phyloP scores from a whole-genome alignment of 1,140 invertebrate genomes.

The Diabrotica virgifera region DNA sequence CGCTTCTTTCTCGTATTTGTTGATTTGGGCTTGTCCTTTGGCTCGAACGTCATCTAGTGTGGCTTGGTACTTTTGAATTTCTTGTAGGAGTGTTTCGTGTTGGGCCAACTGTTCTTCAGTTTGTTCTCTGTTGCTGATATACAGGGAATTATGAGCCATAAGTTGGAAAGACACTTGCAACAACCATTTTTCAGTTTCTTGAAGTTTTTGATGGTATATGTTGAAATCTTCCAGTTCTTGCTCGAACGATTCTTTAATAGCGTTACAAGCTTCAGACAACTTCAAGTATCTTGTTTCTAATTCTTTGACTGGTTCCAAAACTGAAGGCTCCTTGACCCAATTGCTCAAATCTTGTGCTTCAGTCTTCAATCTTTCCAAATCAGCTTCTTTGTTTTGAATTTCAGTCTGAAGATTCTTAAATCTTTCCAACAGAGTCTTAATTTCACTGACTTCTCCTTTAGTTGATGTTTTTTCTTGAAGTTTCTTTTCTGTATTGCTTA shows the following conservation, averaged over 20 bases:
- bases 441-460: slow-evolving; percentile 82
- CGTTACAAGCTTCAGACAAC: slow-evolving; percentile 58
- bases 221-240: slow-evolving; percentile 81
- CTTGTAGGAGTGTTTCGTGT: slow-evolving; percentile 75
- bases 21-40: slow-evolving; percentile 83
- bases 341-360: slow-evolving; percentile 70
- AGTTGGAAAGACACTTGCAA: slow-evolving; percentile 92
- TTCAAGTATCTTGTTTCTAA: slow-evolving; percentile 65
- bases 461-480: slow-evolving; percentile 64
- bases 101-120: slow-evolving; percentile 86
- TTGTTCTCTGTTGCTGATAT: slow-evolving; percentile 87
- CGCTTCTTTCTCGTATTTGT: slow-evolving; percentile 68
- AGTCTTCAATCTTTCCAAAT: slow-evolving; percentile 66
- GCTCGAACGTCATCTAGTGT: slow-evolving; percentile 78
- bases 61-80: slow-evolving; percentile 82
- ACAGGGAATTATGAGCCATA: slow-evolving; percentile 93
- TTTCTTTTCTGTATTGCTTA: slow-evolving; percentile 62
- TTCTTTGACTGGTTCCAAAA: slow-evolving; percentile 61
- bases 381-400: slow-evolving; percentile 67
- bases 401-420: slow-evolving; percentile 76
- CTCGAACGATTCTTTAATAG: slow-evolving; percentile 63
- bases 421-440: slow-evolving; percentile 85
- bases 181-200: slow-evolving; percentile 95
- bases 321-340: slow-evolving; percentile 64
- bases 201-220: slow-evolving; percentile 81